Base-by-base conservation (phyloP, 2,797 vertebrate species). In the Antrozous pallidus region DNA sequence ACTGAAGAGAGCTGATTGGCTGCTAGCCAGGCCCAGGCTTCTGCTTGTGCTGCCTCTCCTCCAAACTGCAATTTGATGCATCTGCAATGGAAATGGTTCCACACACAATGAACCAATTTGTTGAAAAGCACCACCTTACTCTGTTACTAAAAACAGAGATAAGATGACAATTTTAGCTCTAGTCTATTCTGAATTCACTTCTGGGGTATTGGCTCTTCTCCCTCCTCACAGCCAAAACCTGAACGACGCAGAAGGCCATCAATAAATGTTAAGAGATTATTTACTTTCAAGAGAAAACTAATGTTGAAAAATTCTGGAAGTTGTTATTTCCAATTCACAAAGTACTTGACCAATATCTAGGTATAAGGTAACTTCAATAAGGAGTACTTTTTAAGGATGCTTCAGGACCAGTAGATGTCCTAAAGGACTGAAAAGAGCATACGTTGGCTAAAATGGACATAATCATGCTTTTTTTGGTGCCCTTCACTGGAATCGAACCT, bases 11-110 rank as follows among this genome's bases (percentile, higher is more conserved):
- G 98, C 94, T 99, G 99, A 97, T 99, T 99, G 78, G 98, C 98
- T 70, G 99, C 99, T 33, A 99, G 98, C 99, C 99, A 99, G 96
- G 98, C 98, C 99, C 99, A 99, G 47, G 99, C 99, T 96, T 99
- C 99, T 0, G 98, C 98, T 96, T 99, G 99, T 0, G 94, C 97
- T 0, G 98, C 98, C 93, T 99, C 99, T 11, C 98, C 99, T 11
- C 99, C 99, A 42, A 98, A 98, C 97, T 99, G 99, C 47, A 99
- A 98, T 82, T 99, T 99, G 93, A 99, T 99, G 96, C 99, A 99
- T 93, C 99, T 99, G 98, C 7, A 94, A 11, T 0, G 67, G 47
- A 81, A 75, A 94, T 0, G 16, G 70, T 71, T 81, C 71, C 93
- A 56, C 22, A 61, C 1, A 38, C 1, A 18, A 28, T 74, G 65